Evolutionary conservation across 2,888 invertebrate genomes (phyloP).

Genomic region (Dynastes tityus): DNA sequence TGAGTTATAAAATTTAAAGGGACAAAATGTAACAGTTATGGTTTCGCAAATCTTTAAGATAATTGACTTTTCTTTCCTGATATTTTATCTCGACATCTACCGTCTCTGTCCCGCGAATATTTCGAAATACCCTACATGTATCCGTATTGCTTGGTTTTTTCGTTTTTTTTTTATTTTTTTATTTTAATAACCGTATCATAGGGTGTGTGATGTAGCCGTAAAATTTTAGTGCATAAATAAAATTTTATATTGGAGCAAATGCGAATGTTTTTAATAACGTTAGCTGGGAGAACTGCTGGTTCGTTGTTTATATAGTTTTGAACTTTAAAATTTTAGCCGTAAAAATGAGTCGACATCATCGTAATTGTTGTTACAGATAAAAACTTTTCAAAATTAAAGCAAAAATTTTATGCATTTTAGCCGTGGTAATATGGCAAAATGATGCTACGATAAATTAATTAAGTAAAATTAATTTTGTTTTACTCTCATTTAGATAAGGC

Average conservation of each 20-base stretch:
- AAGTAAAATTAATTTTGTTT: too few species aligned
- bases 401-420: too few species aligned
- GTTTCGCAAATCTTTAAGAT: too few species aligned
- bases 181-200: slow-evolving; percentile 22
- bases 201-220: slow-evolving; percentile 36
- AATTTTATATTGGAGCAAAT: slow-evolving; percentile 43
- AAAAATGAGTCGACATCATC: background rate
- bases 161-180: slow-evolving; percentile 10
- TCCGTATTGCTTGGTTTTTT: background rate
- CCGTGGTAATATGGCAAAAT: too few species aligned
- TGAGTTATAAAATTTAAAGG: background rate
- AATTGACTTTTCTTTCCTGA: too few species aligned
- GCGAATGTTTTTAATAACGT: slow-evolving; percentile 25
- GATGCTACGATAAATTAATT: too few species aligned
- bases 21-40: too few species aligned
- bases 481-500: too few species aligned
- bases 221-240: slow-evolving; percentile 46
- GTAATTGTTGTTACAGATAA: background rate
- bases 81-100: background rate
- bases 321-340: slow-evolving; percentile 14
- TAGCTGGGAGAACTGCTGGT: background rate
- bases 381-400: too few species aligned
- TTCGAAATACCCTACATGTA: background rate
- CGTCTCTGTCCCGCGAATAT: background rate
- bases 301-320: slow-evolving; percentile 25